Evolutionary conservation across 2,797 vertebrate genomes (phyloP).

Genomic region (Lacerta agilis): DNA sequence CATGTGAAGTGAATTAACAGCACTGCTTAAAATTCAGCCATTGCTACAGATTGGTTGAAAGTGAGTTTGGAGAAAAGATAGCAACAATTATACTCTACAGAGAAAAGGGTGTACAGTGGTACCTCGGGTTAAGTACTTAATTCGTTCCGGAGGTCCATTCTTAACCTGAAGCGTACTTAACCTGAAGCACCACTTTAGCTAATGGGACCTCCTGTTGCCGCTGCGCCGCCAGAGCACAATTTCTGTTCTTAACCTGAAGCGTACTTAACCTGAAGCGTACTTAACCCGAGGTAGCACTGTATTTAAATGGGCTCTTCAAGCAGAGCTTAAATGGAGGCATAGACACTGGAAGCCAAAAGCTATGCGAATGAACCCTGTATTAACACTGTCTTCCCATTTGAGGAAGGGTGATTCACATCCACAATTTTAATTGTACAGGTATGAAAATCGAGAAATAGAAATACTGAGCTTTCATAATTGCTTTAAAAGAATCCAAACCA

Average conservation of each 20-base stretch:
- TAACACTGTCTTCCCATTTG: neutral
- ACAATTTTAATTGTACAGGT: constrained; percentile 17
- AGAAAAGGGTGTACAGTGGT: neutral
- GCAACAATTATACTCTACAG: neutral
- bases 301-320: neutral
- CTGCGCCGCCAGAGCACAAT: no score
- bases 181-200: no score
- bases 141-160: no score
- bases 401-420: neutral
- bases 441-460: neutral
- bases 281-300: no score
- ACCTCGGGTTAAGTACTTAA: no score
- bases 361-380: neutral
- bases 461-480: neutral
- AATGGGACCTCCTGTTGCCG: no score
- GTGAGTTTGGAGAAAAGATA: neutral
- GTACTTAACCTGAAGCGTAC: no score
- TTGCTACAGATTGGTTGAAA: neutral
- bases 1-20: neutral
- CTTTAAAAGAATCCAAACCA: constrained; percentile 2
- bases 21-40: no score
- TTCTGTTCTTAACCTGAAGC: no score
- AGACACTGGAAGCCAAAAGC: neutral
- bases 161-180: no score
- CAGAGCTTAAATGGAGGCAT: neutral